Percentiles rank a stretch among this genome's conserved stretches.
phyloP scores from a whole-genome alignment of 2,113 vertebrate genomes.

The Petaurus breviceps region DNA sequence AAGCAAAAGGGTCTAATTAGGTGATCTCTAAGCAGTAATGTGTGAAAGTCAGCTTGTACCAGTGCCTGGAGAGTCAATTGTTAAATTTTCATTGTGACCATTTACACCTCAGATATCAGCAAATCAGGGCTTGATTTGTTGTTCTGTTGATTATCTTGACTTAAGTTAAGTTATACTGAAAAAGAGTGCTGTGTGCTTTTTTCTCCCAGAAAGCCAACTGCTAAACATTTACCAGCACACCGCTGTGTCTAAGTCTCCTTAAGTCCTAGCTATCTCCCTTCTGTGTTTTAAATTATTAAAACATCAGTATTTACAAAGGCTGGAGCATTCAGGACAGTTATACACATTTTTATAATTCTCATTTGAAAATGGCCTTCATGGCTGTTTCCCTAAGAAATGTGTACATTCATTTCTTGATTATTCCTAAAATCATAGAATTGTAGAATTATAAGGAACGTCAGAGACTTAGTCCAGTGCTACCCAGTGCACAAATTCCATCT shows the following conservation, averaged over 20 bases:
- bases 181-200: not conserved
- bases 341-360: not conserved
- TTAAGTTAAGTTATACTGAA: not conserved
- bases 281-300: not conserved
- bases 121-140: not conserved
- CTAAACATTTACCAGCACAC: not conserved
- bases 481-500: not conserved
- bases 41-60: not conserved
- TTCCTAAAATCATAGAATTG: not conserved
- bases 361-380: rapidly evolving
- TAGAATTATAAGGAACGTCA: not conserved
- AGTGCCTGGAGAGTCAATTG: not conserved
- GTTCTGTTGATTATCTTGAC: not conserved
- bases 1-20: not conserved
- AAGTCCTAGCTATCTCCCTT: not conserved
- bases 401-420: rapidly evolving
- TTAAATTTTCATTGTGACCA: not conserved
- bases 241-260: not conserved
- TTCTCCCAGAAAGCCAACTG: not conserved
- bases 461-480: not conserved
- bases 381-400: not conserved
- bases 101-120: not conserved
- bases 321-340: not conserved
- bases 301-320: not conserved
- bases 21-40: not conserved